Conservation (phyloP, 2,113 vertebrate species). For the Ammospiza nelsoni region DNA sequence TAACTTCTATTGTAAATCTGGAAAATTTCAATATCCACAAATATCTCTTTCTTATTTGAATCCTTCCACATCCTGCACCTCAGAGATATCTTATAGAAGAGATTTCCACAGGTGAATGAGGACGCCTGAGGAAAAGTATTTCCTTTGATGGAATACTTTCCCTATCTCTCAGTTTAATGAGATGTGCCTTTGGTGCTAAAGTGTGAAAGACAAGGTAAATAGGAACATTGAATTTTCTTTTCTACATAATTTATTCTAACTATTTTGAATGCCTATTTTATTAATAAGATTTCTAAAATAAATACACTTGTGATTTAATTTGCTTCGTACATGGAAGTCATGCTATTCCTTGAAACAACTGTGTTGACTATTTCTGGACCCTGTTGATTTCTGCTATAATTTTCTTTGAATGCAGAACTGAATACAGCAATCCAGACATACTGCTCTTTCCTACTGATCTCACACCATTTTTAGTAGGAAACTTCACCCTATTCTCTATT, state of each 20-base stretch:
- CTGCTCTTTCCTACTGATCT: background rate
- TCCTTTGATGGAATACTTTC: conserved; percentile 33
- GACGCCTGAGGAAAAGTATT: conserved; percentile 25
- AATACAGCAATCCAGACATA: background rate
- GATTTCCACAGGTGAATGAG: conserved; percentile 45
- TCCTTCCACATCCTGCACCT: background rate
- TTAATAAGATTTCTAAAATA: conserved; percentile 47
- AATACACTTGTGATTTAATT: conserved; percentile 48
- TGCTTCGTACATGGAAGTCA: background rate
- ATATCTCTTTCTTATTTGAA: conserved; percentile 1
- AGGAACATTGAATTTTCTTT: conserved; percentile 27
- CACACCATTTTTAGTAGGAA: background rate
- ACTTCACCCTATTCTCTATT: background rate
- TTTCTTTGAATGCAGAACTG: conserved; percentile 9
- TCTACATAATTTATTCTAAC: conserved; percentile 46
- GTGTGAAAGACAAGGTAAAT: conserved; percentile 60
- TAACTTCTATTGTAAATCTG: background rate
- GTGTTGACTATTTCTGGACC: conserved; percentile 14
- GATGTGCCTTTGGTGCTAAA: conserved; percentile 30
- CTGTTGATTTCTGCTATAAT: conserved; percentile 11
- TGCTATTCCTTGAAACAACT: conserved; percentile 29
- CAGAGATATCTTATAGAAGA: conserved; percentile 19
- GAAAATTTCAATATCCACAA: conserved; percentile 14
- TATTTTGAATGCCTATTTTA: conserved; percentile 39
- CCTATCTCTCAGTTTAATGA: conserved; percentile 29